Conservation (phyloP, 2,113 vertebrate genomes). For the Podarcis raffonei region DNA sequence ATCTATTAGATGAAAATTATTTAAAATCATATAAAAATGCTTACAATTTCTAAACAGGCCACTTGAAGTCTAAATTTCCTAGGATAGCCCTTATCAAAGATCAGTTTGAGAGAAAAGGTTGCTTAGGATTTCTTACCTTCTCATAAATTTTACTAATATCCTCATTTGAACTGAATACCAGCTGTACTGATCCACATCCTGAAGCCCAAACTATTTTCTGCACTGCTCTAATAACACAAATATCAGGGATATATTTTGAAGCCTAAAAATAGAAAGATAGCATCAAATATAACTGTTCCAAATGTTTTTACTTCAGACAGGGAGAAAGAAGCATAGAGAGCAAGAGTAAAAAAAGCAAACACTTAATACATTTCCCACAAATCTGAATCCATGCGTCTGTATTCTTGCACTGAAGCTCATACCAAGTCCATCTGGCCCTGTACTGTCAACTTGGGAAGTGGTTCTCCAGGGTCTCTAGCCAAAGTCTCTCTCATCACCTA, state of each 20-base stretch:
- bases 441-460: neutral
- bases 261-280: slow-evolving; percentile 81
- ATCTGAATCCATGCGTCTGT: neutral
- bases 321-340: neutral
- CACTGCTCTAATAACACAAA: slow-evolving; percentile 96
- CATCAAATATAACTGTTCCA: slow-evolving; percentile 29
- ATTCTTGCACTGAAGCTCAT: neutral
- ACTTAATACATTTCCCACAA: neutral
- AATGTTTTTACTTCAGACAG: neutral
- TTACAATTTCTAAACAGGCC: neutral
- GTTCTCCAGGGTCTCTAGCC: neutral
- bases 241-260: slow-evolving; percentile 98
- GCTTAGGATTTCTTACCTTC: slow-evolving; percentile 82
- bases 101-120: neutral
- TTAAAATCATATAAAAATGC: neutral
- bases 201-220: slow-evolving; percentile 99
- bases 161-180: slow-evolving; percentile 97
- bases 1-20: neutral
- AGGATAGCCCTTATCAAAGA: neutral
- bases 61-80: neutral
- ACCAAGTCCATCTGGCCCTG: neutral
- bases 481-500: neutral
- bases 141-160: slow-evolving; percentile 99
- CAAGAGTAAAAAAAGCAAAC: neutral
- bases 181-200: slow-evolving; percentile 94